Percentiles rank a stretch among this genome's conserved stretches.
Evolutionary conservation across 1,140 invertebrate genomes (phyloP).

Genomic region (Dendrolimus kikuchii): DNA sequence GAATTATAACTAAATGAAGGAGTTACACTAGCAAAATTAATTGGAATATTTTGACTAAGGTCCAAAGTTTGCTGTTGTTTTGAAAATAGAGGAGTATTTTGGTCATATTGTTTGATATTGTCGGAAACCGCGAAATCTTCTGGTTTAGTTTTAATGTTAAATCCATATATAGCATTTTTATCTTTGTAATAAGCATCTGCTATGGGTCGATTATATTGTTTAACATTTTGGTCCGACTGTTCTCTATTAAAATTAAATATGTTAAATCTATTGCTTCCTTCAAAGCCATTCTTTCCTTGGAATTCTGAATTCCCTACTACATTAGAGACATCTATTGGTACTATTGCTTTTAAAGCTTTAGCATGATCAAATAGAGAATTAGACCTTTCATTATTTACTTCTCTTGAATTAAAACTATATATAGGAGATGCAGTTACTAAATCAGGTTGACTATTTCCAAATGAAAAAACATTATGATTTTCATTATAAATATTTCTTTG

Average conservation of each 20-base stretch:
- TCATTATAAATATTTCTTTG: conserved; percentile 37
- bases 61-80: conserved; percentile 32
- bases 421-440: conserved; percentile 51
- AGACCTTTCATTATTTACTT: conserved; percentile 35
- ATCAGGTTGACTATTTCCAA: conserved; percentile 39
- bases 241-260: conserved; percentile 41
- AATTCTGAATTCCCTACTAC: conserved; percentile 47
- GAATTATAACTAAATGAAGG: conserved; percentile 27
- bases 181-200: conserved; percentile 56
- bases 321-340: conserved; percentile 63
- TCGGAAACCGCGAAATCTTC: conserved; percentile 33
- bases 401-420: conserved; percentile 34
- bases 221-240: conserved; percentile 37
- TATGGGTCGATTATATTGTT: conserved; percentile 36
- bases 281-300: conserved; percentile 18
- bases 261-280: conserved; percentile 27
- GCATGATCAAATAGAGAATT: conserved; percentile 63
- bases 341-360: conserved; percentile 66
- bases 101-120: conserved; percentile 34
- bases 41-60: conserved; percentile 21
- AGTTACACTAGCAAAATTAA: conserved; percentile 19
- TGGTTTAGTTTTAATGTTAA: conserved; percentile 45
- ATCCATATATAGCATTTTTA: conserved; percentile 47
- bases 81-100: conserved; percentile 21
- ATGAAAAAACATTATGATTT: conserved; percentile 23